A percentile compares a stretch with the other conserved stretches of the same genome.
phyloP scores from a whole-genome alignment of 2,888 invertebrate genomes.

The Drosophila silvestris region DNA sequence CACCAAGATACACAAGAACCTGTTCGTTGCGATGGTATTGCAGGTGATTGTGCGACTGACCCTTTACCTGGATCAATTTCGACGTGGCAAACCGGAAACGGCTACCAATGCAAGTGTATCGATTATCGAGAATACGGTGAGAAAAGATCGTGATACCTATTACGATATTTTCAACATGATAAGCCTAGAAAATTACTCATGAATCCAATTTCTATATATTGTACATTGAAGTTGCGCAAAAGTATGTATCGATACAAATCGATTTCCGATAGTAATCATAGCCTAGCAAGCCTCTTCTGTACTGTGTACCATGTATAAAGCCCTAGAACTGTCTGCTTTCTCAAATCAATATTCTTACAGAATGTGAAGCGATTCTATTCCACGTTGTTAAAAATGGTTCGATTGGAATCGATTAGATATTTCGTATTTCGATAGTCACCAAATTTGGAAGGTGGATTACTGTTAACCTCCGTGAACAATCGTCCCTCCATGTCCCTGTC shows the following conservation, averaged over 20 bases:
- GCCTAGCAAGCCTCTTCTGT: too few relatives aligned
- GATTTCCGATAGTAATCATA: not conserved
- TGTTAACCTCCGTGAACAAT: not conserved
- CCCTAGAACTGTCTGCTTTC: not conserved
- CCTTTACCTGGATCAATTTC: constrained; percentile 91
- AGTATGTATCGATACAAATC: not conserved
- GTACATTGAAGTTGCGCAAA: not conserved
- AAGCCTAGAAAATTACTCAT: not conserved
- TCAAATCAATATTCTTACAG: not conserved
- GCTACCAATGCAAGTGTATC: constrained; percentile 83
- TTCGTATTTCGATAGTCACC: too few relatives aligned
- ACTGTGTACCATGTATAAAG: too few relatives aligned
- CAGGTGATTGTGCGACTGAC: constrained; percentile 91
- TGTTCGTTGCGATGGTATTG: constrained; percentile 92
- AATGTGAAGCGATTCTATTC: not conserved
- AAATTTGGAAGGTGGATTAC: not conserved
- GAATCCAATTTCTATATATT: not conserved
- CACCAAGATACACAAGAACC: constrained; percentile 93
- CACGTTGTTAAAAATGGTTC: not conserved
- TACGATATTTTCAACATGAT: not conserved
- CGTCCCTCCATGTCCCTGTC: not conserved
- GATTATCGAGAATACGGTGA: constrained; percentile 90
- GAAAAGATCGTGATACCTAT: constrained; percentile 56
- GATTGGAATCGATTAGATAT: too few relatives aligned
- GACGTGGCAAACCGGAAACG: constrained; percentile 80